Percentiles rank a stretch among this genome's conserved stretches.
Evolutionary conservation across 2,888 invertebrate genomes (phyloP).

Genomic region (Zeuzera pyrina): DNA sequence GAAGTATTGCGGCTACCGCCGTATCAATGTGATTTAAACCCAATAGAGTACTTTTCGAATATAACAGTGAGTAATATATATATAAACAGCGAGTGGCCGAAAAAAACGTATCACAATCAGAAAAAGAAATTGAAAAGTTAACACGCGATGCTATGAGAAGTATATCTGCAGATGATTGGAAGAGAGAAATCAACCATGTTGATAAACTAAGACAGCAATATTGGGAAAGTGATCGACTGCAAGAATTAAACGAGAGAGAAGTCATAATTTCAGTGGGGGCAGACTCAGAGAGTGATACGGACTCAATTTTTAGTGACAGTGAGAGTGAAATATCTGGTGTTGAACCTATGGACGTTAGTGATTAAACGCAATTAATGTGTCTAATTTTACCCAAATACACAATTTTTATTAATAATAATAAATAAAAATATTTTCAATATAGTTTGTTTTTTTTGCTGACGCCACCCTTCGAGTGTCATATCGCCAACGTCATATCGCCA

Average conservation of each 20-base stretch:
- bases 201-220: conserved; percentile 12
- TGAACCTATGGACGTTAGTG: background rate
- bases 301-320: background rate
- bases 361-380: too few species aligned
- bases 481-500: too few species aligned
- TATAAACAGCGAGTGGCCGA: too few species aligned
- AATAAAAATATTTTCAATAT: too few species aligned
- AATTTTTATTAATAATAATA: too few species aligned
- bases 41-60: conserved; percentile 20
- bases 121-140: conserved; percentile 19
- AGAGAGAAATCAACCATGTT: conserved; percentile 16
- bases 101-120: conserved; percentile 21
- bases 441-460: too few species aligned
- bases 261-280: conserved; percentile 9
- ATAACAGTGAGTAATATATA: conserved; percentile 22
- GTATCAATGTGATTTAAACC: conserved; percentile 9
- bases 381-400: too few species aligned
- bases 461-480: too few species aligned
- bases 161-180: conserved; percentile 15
- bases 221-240: conserved; percentile 7
- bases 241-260: conserved; percentile 9
- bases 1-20: conserved; percentile 3
- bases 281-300: background rate
- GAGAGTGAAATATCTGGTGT: background rate
- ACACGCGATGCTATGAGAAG: conserved; percentile 14